Evolutionary conservation across 2,888 invertebrate genomes (phyloP), one percentile per base, ranked within the genome.

Genomic region (Seira sanloemensis): DNA sequence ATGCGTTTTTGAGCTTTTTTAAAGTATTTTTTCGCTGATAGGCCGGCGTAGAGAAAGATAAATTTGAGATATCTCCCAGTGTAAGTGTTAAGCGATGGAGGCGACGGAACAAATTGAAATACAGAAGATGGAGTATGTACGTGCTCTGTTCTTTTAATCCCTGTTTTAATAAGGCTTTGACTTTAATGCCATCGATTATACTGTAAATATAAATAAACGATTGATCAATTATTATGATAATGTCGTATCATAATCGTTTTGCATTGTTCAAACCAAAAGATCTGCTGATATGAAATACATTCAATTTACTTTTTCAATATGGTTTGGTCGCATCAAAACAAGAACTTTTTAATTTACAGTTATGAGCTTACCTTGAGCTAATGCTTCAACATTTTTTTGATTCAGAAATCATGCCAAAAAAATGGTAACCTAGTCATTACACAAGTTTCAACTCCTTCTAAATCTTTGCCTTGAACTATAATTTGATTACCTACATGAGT

Each of bases 131-230:
- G n/a, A n/a, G n/a, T n/a, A n/a, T n/a, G n/a, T 58, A 58, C 58
- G 58, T 58, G 58, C n/a, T 58, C 58, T 58, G 58, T 58, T 16
- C 58, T 58, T 18, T 58, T 58, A 58, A 58, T 58, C 58, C n/a
- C 58, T 58, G n/a, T 58, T 58, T 58, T 58, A 58, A 58, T 18
- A 58, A 58, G 58, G 58, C 9, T 16, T 37, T 37, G 5, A 37
- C 37, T 37, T 37, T 4, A 37, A 12, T 12, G 37, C 37, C n/a
- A 58, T n/a, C 58, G n/a, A 16, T 58, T 58, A 19, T 58, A 25
- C 65, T 65, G 24, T 2, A 50, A 73, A 73, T 73, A n/a, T 73
- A 24, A 73, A 54, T 73, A 73, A 73, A 73, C 54, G 23, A 71
- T 16, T 71, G 71, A 71, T 71, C 27, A 46, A 37, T 27, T 58